Evolutionary conservation across 2,113 vertebrate species (phyloP).

Genomic region (Leucoraja erinaceus): DNA sequence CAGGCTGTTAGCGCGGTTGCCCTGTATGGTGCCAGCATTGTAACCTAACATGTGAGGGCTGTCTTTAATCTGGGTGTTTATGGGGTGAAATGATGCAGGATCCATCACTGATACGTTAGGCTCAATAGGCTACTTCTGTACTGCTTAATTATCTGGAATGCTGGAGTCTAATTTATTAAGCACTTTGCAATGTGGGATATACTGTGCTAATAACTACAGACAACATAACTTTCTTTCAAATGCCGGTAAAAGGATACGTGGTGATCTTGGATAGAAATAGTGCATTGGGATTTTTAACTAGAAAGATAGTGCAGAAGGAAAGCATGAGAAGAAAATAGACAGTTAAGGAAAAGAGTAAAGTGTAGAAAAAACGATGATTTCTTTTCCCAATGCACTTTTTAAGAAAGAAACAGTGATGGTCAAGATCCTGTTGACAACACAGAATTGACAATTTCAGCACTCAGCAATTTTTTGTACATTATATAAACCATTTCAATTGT

Average conservation of each 20-base stretch:
- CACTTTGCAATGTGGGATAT: neutral
- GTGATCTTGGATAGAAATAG: conserved; percentile 40
- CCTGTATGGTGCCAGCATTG: no score
- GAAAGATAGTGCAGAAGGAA: conserved; percentile 42
- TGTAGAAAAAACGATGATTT: conserved; percentile 41
- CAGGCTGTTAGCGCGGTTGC: no score
- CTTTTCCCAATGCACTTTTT: conserved; percentile 46
- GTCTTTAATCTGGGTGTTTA: neutral
- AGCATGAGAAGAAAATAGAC: conserved; percentile 24
- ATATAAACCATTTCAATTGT: no score
- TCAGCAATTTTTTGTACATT: no score
- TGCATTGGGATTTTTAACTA: conserved; percentile 26
- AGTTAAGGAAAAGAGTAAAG: conserved; percentile 5
- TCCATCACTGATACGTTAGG: neutral
- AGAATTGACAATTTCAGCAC: neutral
- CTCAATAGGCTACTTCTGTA: neutral
- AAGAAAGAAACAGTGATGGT: conserved; percentile 45
- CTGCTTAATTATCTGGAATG: neutral
- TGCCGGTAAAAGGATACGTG: conserved; percentile 43
- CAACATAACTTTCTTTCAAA: neutral
- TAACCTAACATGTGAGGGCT: neutral
- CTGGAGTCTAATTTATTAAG: neutral
- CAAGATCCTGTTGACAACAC: conserved; percentile 46
- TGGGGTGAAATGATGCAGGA: neutral
- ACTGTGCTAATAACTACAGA: neutral